These are phyloP conservation scores for Anthophora plumipes DNA, from an alignment of 2,888 invertebrate species.

Conservation along the genomic window DNA sequence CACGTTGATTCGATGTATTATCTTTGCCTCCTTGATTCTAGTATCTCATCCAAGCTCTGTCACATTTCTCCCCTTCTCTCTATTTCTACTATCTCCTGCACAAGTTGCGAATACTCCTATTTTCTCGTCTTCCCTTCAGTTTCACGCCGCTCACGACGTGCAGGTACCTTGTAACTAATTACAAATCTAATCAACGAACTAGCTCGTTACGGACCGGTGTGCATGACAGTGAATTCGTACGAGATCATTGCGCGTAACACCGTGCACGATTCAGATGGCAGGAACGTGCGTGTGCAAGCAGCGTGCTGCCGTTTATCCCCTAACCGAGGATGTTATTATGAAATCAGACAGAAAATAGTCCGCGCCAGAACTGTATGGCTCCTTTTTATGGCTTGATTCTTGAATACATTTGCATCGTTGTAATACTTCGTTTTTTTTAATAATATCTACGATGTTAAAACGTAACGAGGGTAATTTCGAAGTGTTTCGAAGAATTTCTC, in stretches of 20 bases:
- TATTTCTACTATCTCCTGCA: background rate
- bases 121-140: slow-evolving; percentile 33
- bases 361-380: no score
- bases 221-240: slow-evolving; percentile 54
- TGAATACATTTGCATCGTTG: background rate
- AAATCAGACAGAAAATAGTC: slow-evolving; percentile 12
- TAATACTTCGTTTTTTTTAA: no score
- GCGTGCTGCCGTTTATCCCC: slow-evolving; percentile 6
- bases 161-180: slow-evolving; percentile 53
- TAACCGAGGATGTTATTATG: slow-evolving; percentile 20
- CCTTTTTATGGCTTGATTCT: background rate
- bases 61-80: background rate
- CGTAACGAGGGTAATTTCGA: slow-evolving; percentile 3
- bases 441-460: background rate
- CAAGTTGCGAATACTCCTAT: background rate
- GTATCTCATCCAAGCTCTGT: background rate
- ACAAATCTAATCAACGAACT: slow-evolving; percentile 69
- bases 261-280: background rate
- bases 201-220: slow-evolving; percentile 52
- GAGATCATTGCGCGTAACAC: slow-evolving; percentile 57
- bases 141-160: slow-evolving; percentile 9
- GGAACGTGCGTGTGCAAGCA: no score
- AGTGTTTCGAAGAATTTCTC: background rate
- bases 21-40: slow-evolving; percentile 18
- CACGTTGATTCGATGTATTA: slow-evolving; percentile 35